Conservation (phyloP, 1,140 invertebrate species). For the Eriosoma lanigerum region DNA sequence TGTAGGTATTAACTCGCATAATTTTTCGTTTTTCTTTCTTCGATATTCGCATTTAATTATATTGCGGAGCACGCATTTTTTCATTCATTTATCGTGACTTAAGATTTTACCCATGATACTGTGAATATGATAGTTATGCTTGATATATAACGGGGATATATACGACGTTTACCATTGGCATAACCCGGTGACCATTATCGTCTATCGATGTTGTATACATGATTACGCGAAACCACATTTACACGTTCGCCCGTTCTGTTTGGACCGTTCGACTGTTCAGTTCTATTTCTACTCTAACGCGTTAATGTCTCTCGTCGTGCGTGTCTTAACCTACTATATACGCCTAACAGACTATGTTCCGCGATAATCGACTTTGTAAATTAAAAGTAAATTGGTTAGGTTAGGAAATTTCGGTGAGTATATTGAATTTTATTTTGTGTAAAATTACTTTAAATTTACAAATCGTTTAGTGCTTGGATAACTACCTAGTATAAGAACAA, state of each 20-base stretch:
- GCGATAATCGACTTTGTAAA: too few relatives aligned
- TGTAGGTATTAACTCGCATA: not conserved
- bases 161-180: not conserved
- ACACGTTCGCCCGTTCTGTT: not conserved
- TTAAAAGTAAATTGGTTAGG: slow-evolving; percentile 1
- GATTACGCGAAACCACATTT: not conserved
- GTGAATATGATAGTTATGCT: not conserved
- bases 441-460: too few relatives aligned
- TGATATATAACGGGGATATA: not conserved
- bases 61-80: not conserved
- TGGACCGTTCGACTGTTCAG: slow-evolving; percentile 12
- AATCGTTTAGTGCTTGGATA: not conserved
- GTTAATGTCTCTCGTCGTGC: slow-evolving; percentile 16
- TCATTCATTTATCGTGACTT: not conserved
- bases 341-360: not conserved
- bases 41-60: not conserved
- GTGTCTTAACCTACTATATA: not conserved
- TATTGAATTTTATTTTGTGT: too few relatives aligned
- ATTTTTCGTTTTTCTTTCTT: not conserved
- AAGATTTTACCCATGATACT: not conserved
- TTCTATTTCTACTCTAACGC: not conserved
- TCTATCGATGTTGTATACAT: not conserved
- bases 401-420: not conserved
- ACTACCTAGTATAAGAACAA: not conserved
- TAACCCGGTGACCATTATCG: not conserved